Evolutionary conservation across 2,888 invertebrate genomes (phyloP).

Genomic region (Pollenia griseotomentosa): DNA sequence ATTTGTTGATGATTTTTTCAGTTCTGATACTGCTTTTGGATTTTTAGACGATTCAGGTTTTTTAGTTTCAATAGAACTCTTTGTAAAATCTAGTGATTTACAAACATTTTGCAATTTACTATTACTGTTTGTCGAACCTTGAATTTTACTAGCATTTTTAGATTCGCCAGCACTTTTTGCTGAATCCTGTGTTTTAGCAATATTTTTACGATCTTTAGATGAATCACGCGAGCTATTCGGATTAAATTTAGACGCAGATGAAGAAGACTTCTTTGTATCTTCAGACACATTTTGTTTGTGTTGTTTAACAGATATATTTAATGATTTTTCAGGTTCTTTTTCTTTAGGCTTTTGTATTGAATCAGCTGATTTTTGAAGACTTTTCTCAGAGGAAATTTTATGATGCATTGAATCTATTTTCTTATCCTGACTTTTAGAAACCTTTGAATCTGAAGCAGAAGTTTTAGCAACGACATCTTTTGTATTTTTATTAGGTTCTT

Average conservation of each 20-base stretch:
- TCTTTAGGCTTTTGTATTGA: conserved; percentile 1
- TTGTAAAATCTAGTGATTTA: conserved; percentile 10
- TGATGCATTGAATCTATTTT: conserved; percentile 17
- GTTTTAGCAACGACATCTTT: conserved; percentile 12
- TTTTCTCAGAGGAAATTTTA: conserved; percentile 39
- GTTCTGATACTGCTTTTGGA: neutral
- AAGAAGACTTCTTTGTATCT: neutral
- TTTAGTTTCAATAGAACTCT: conserved; percentile 9
- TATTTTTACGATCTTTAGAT: conserved; percentile 46
- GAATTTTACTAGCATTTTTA: neutral
- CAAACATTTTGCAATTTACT: conserved; percentile 2
- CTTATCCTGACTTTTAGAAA: neutral
- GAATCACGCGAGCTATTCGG: conserved; percentile 18
- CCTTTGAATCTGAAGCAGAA: neutral
- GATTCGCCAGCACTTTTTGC: neutral
- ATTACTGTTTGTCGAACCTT: neutral
- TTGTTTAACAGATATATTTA: neutral
- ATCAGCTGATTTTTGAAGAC: neutral
- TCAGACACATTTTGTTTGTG: neutral
- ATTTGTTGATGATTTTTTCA: conserved; percentile 22
- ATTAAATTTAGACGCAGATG: conserved; percentile 2
- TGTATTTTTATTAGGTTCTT: neutral
- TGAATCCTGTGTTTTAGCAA: conserved; percentile 4
- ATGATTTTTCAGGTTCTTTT: neutral
- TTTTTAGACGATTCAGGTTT: conserved; percentile 27